These are phyloP conservation scores for Campoplex capitator DNA, from an alignment of 2,888 invertebrate genomes.

Conservation along the genomic window DNA sequence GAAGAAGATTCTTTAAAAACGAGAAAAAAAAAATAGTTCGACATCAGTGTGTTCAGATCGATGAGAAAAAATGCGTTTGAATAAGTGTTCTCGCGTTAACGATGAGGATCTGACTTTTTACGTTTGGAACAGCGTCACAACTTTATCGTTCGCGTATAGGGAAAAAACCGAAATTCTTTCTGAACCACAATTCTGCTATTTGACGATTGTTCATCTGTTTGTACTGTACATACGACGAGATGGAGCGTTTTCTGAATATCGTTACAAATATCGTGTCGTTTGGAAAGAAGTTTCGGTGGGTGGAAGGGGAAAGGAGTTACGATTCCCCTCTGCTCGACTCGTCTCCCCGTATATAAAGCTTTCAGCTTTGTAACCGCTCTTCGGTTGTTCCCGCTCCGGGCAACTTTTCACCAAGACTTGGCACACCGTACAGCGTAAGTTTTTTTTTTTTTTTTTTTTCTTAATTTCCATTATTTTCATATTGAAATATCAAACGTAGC, in stretches of 20 bases:
- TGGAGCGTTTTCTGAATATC: conserved; percentile 41
- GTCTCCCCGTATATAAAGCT: conserved; percentile 81
- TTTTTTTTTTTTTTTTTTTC: conserved; percentile 5
- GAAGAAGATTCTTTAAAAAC: background rate
- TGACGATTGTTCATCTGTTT: conserved; percentile 20
- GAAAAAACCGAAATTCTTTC: background rate
- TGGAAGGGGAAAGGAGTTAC: conserved; percentile 57
- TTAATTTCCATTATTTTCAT: background rate
- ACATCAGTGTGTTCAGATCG: background rate
- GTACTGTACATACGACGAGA: conserved; percentile 35
- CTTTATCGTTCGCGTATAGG: background rate
- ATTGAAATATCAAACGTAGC: background rate
- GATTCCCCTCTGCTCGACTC: conserved; percentile 59
- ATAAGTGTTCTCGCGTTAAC: background rate
- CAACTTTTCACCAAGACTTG: conserved; percentile 82
- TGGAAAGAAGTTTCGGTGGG: conserved; percentile 22
- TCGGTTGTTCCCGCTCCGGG: conserved; percentile 83
- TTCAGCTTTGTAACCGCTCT: conserved; percentile 75
- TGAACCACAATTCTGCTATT: conserved; percentile 1
- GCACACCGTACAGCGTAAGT: conserved; percentile 81
- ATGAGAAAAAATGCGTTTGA: background rate
- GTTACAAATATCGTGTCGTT: conserved; percentile 42
- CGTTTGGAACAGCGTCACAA: background rate
- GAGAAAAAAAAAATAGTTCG: background rate
- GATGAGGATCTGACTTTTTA: background rate